Evolutionary conservation across 2,113 vertebrate species (phyloP), one percentile per base, ranked within the genome.

Genomic region (Hoplias malabaricus): DNA sequence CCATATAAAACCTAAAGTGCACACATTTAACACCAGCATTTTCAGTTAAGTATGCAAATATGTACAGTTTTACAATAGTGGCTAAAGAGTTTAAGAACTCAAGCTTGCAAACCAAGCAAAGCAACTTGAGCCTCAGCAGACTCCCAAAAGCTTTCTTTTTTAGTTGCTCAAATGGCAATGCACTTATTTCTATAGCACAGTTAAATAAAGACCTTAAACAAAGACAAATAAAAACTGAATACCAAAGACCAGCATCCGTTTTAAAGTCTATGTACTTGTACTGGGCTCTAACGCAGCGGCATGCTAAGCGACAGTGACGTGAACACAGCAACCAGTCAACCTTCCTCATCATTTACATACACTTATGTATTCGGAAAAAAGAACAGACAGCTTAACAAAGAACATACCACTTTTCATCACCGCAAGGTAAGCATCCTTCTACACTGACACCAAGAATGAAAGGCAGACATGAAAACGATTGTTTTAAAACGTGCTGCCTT

Each of bases 291-390:
- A 50, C 2, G 2, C 21, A 53, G 48, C n/a, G 12, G 48, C 48
- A 53, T 53, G 1, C 48, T 53, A 21, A 53, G 48, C 21, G 29
- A 62, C 67, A 40, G 42, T 63, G 56, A 71, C 57, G n/a, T 53
- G 42, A 70, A 78, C 76, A 71, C 40, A 29, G 57, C 48, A 31
- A 40, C 21, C 43, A 62, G 75, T 70, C 67, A 63, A 53, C 46
- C 42, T 59, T 29, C 56, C 31, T 53, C 56, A 70, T 70, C 43
- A 70, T 71, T 53, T 53, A 78, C 69, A 53, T 59, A 34, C 19
- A 27, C 40, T 69, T 69, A 70, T 43, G 36, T 48, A 48, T 29
- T 61, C 25, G n/a, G 27, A 34, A 62, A 38, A 59, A 54, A 72
- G 48, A 56, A 23, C 6, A 48, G 36, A 2, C 77, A 36, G 29